These are phyloP conservation scores for Dascyllus trimaculatus DNA, from an alignment of 2,113 vertebrate species.

Conservation along the genomic window DNA sequence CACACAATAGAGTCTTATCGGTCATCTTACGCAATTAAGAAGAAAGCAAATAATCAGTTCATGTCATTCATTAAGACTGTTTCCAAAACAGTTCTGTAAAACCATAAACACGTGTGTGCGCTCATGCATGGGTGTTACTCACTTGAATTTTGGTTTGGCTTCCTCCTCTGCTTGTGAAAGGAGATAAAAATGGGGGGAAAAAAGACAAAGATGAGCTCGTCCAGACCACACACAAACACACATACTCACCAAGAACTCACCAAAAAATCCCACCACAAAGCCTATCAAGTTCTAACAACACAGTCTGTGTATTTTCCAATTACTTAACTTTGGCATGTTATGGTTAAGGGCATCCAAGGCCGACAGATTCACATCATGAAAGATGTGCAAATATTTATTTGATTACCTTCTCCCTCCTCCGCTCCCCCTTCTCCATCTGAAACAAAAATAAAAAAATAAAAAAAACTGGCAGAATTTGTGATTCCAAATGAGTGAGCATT, in stretches of 20 bases:
- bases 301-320: background rate
- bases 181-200: conserved; percentile 9
- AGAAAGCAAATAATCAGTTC: too few relatives aligned
- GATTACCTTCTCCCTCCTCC: conserved; percentile 75
- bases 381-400: background rate
- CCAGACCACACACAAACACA: conserved; percentile 3
- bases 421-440: conserved; percentile 71
- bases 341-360: background rate
- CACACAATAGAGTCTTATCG: too few relatives aligned
- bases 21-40: too few relatives aligned
- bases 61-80: too few relatives aligned
- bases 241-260: background rate
- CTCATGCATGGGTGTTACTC: conserved; percentile 30
- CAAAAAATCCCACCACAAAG: background rate
- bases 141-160: conserved; percentile 82
- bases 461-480: background rate
- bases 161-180: conserved; percentile 70
- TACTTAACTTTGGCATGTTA: background rate
- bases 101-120: background rate
- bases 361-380: background rate
- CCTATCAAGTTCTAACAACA: background rate
- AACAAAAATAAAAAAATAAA: conserved; percentile 32
- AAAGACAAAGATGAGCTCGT: background rate
- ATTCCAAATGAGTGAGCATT: background rate
- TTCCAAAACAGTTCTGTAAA: too few relatives aligned